A percentile compares a stretch with the other conserved stretches of the same genome.
Evolutionary conservation across 2,113 vertebrate genomes (phyloP).

Genomic region (Lagopus leucura): DNA sequence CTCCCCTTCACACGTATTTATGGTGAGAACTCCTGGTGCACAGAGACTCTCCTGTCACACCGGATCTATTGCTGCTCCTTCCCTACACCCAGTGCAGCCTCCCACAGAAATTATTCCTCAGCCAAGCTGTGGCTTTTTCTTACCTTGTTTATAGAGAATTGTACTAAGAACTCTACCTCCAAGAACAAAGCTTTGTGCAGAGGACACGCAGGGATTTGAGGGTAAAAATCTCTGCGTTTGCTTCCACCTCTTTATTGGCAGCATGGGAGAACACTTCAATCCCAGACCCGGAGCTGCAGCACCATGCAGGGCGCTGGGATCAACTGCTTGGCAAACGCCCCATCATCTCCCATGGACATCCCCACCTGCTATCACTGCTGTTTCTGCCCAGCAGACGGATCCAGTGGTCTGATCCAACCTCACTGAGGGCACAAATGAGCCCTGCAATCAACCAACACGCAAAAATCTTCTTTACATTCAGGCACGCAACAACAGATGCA

Average conservation of each 20-base stretch:
- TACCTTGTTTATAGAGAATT: neutral
- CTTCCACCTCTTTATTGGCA: neutral
- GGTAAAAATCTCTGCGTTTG: neutral
- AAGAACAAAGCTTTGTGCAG: neutral
- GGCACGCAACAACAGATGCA: neutral
- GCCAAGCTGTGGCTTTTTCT: neutral
- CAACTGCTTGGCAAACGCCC: neutral
- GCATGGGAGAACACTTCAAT: neutral
- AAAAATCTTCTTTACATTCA: neutral
- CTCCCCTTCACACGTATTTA: neutral
- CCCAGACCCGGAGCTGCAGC: neutral
- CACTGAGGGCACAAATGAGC: neutral
- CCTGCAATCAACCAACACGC: neutral
- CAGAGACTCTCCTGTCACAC: too few species aligned
- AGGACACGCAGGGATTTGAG: neutral
- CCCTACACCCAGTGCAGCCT: neutral
- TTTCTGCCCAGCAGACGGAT: neutral
- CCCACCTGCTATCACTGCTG: neutral
- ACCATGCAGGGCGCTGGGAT: fast-evolving
- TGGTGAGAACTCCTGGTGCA: too few species aligned
- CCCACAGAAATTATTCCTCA: neutral
- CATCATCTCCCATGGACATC: neutral
- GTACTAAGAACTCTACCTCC: neutral
- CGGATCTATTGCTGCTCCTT: fast-evolving
- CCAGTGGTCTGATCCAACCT: neutral